Evolutionary conservation across 2,888 invertebrate species (phyloP).

Genomic region (Morpho achilles): DNA sequence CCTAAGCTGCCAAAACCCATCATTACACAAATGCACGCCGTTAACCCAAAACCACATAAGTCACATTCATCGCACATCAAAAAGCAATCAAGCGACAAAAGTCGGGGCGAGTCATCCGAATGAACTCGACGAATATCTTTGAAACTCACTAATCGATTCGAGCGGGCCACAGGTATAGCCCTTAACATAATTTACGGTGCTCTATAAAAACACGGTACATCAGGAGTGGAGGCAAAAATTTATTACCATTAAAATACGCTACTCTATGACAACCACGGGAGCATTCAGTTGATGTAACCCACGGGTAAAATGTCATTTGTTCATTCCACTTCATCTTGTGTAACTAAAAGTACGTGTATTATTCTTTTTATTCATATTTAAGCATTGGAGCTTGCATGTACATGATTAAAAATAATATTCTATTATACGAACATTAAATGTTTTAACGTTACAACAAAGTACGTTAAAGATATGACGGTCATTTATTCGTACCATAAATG

Average conservation of each 20-base stretch:
- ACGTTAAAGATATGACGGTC: no score
- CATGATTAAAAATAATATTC: no score
- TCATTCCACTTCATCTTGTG: background rate
- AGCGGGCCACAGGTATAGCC: conserved; percentile 47
- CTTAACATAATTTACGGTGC: conserved; percentile 49
- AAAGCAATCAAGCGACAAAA: conserved; percentile 76
- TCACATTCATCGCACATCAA: conserved; percentile 77
- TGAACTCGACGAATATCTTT: conserved; percentile 51
- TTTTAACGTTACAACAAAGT: no score
- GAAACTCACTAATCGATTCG: conserved; percentile 66
- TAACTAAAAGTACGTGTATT: background rate
- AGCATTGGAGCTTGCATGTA: no score
- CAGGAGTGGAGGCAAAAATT: conserved; percentile 29
- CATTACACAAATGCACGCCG: conserved; percentile 62
- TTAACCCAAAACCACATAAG: conserved; percentile 70
- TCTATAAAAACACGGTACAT: conserved; percentile 46
- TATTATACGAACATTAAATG: no score
- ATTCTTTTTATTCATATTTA: background rate
- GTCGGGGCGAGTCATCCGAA: conserved; percentile 57
- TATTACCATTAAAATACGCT: conserved; percentile 10
- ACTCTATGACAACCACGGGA: background rate
- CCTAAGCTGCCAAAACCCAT: conserved; percentile 63
- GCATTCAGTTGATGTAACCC: background rate
- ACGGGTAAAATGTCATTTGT: background rate
- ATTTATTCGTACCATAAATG: no score